Base-by-base conservation (phyloP, 2,888 invertebrate species). In the Antheraea yamamai region DNA sequence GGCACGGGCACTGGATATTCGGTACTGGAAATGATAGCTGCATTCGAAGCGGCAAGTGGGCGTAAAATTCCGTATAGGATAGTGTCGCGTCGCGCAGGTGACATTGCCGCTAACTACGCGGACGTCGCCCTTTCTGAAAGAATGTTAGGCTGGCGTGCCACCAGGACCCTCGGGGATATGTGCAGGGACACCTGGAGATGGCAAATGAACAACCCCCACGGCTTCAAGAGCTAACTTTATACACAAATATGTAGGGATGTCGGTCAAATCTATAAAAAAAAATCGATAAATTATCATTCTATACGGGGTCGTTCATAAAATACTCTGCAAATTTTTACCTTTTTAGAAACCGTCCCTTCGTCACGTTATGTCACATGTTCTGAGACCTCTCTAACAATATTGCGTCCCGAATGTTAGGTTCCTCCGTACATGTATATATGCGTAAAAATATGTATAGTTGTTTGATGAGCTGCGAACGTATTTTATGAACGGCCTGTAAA, bases 151-250 rank as follows among this genome's bases (percentile, higher is more conserved):
- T 99, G 99, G 99, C 95, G 95, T 47, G 97, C 98, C 26, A 95
- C 95, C n/a, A 96, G 96, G 85, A 96, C 96, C 77, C 92, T 99
- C 7, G 92, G 96, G 18, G 97, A 97, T 80, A 98, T 98, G 98
- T 98, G 98, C 88, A 91, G 88, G 16, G 98, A 98, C 87, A 96
- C 97, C 0, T 98, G 98, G 98, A 96, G 96, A 74, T 98, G 98
- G 98, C 98, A 98, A 90, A 96, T 96, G 74, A 93, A 94, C 74
- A 97, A 98, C 92, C 98, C 98, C 1, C 95, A 97, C 77, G 98
- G 98, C 0, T 98, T 93, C 72, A 87, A 85, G 73, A 83, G 74
- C 51, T 75, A 81, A 79, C n/a, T 20, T 18, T 12, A 47, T n/a
- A 30, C 14, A 2, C 16, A 14, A 23, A 10, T 23, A 61, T 6